These are phyloP conservation scores for Stegodyphus mimosarum DNA, from an alignment of 1,140 invertebrate species.

Conservation along the genomic window DNA sequence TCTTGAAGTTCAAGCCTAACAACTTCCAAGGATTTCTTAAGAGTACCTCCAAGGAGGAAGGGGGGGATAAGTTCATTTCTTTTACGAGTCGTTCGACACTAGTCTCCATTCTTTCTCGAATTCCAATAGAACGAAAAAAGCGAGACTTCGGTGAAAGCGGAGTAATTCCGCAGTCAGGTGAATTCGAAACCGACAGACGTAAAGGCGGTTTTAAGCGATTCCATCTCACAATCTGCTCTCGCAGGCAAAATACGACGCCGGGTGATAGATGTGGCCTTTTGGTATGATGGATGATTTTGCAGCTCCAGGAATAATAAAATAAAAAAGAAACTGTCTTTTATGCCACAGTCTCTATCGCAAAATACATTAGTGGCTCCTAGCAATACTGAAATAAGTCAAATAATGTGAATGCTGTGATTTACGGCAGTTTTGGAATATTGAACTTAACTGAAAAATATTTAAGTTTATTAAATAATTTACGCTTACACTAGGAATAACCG, in stretches of 20 bases:
- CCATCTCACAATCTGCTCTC: neutral
- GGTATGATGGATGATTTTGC: constrained; percentile 44
- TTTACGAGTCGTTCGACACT: no score
- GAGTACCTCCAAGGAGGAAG: no score
- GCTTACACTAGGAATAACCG: neutral
- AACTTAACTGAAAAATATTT: neutral
- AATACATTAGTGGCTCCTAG: neutral
- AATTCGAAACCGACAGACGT: neutral
- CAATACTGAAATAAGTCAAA: neutral
- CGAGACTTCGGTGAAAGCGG: no score
- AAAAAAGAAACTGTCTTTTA: constrained; percentile 4
- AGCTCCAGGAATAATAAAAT: constrained; percentile 20
- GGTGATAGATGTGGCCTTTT: constrained; percentile 42
- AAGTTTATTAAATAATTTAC: neutral
- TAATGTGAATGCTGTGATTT: neutral
- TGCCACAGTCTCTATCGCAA: neutral
- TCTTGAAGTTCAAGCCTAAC: no score
- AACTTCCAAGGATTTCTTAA: no score
- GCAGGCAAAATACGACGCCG: constrained; percentile 3
- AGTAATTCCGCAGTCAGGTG: no score
- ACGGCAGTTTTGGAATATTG: neutral
- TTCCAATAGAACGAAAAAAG: no score
- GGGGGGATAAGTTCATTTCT: no score
- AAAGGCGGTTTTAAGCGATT: neutral
- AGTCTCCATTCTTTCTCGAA: no score